Base-by-base conservation (phyloP, 2,888 invertebrate genomes). In the Boloria euphrosyne region DNA sequence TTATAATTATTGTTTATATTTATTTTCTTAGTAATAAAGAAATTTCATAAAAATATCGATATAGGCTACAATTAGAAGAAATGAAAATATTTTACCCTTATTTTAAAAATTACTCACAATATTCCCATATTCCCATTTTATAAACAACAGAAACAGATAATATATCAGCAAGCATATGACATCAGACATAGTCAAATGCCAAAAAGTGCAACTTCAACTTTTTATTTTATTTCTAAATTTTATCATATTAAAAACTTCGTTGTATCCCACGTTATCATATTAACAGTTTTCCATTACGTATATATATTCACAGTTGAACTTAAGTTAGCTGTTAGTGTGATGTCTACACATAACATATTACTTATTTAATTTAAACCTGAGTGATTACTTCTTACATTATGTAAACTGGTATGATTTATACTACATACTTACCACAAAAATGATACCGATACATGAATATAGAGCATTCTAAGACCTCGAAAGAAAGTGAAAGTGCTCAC, bases 401-500 rank as follows among this genome's bases (percentile, higher is more conserved):
- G 71, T 72, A 72, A 72, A 72, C 67, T 66, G 57, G 38, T 59
- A 44, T 60, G 52, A 54, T 31, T 65, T 66, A 50, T 66, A 63
- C 44, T 66, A 22, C 22, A 22, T 22, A 38, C 31, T 6, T 31
- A 38, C 58, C n/a, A 47, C 59, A 60, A 61, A 65, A 68, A 66
- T 70, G 62, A 59, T 63, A 67, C 62, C 65, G 69, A 60, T 70
- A 66, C 57, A 31, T 38, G 46, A 50, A 16, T 61, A 61, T 61
- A 51, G 44, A 49, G 58, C 67, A 62, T 65, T 65, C 53, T 65
- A 65, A 70, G 66, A 70, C 62, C 62, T 68, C 71, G 50, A 66
- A 62, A 55, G 67, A 74, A 76, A 77, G 77, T 77, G 77, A 77
- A 77, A 77, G 77, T 76, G 70, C 60, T 69, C 69, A 73, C 74